A percentile compares a stretch with the other conserved stretches of the same genome.
Conservation (phyloP, 2,888 invertebrate genomes). For the Cerastis leucographa region DNA sequence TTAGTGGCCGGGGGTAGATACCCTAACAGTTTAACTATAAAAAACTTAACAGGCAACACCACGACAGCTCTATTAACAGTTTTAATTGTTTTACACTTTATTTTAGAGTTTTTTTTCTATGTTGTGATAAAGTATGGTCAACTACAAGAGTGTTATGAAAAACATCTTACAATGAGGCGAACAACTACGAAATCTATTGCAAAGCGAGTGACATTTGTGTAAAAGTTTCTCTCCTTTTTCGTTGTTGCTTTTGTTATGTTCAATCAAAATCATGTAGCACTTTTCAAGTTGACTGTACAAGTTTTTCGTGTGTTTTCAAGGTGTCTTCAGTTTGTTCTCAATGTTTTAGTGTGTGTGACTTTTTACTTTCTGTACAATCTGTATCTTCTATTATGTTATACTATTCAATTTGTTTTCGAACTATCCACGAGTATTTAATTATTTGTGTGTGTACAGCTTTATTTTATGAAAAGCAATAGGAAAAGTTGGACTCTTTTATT, state of each 20-base stretch:
- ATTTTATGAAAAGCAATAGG: conserved; percentile 31
- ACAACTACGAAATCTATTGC: background rate
- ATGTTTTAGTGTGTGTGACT: conserved; percentile 69
- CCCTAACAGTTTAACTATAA: conserved; percentile 61
- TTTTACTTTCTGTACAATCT: conserved; percentile 53
- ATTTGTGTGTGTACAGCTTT: conserved; percentile 60
- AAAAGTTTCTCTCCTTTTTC: background rate
- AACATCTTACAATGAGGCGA: background rate
- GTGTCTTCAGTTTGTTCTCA: conserved; percentile 56
- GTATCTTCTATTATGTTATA: conserved; percentile 39
- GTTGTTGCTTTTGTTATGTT: too few species aligned
- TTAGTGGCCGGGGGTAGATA: conserved; percentile 60
- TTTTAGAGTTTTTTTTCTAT: conserved; percentile 54
- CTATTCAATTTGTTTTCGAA: conserved; percentile 10
- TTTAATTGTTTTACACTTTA: conserved; percentile 41
- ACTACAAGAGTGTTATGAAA: conserved; percentile 22
- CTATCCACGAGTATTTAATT: conserved; percentile 45
- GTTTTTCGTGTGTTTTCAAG: conserved; percentile 64
- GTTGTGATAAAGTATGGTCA: conserved; percentile 56
- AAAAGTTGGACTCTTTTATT: background rate
- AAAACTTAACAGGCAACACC: conserved; percentile 53
- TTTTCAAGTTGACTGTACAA: conserved; percentile 62
- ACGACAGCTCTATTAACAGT: conserved; percentile 53
- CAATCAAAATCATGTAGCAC: background rate
- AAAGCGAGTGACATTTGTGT: background rate